Evolutionary conservation across 2,113 vertebrate species (phyloP), one percentile per base, ranked within the genome.

Genomic region (Chelonoidis abingdonii): DNA sequence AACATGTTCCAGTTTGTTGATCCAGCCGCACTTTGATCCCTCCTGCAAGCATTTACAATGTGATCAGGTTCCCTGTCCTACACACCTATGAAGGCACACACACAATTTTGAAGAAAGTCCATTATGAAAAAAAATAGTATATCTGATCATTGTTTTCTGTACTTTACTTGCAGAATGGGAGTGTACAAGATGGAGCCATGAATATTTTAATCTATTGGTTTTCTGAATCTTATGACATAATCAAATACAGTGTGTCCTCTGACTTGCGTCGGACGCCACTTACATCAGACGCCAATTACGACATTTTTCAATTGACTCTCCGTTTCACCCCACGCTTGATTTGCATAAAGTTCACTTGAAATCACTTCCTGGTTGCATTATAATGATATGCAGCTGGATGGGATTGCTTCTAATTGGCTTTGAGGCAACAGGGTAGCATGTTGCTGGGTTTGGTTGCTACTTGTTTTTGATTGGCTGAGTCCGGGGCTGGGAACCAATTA

Each of bases 21-120:
- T 44, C 41, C 41, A 83, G 19, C 29, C 7, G 25, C 54, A 80
- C 41, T 5, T 44, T 29, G 75, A 47, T 78, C 41, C 25, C 24
- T 59, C 17, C 9, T 57, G 53, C 27, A 47, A 21, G 6, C 16
- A 12, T 53, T 53, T 52, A 80, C 10, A 21, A 53, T 53, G 31
- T 21, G 19, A 52, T 53, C 49, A n/a, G 47, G 49, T 80, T 80
- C 10, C 79, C 50, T 53, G 9, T 6, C 31, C 10, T 35, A 12
- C 29, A 50, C 44, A 65, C 3, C 29, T 31, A 62, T 3, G 3
- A 3, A 6, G 3, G 3, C 14, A 1, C 59, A 5, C 62, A 65
- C 35, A 21, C 35, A 72, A 19, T 22, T 38, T 72, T 38, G 65
- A 38, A 72, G n/a, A 35, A 19, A 22, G 17, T 1, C 31, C 9